phyloP scores from a whole-genome alignment of 1,140 invertebrate genomes.

The Drosophila littoralis region DNA sequence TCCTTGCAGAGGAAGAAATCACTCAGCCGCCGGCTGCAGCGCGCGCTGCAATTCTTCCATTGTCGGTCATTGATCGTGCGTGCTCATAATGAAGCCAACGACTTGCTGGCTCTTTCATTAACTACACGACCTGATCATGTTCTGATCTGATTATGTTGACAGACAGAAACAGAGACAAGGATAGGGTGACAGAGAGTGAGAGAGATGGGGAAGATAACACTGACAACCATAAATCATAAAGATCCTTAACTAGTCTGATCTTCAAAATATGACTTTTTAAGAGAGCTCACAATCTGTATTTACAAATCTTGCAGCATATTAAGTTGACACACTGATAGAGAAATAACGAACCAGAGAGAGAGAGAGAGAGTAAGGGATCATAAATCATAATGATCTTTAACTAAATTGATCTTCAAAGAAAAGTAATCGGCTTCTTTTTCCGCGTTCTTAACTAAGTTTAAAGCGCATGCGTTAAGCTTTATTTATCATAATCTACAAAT shows the following conservation, averaged over 20 bases:
- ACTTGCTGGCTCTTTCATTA: constrained; percentile 58
- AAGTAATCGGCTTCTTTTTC: neutral
- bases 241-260: neutral
- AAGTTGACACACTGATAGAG: neutral
- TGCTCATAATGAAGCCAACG: constrained; percentile 76
- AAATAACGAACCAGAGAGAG: neutral
- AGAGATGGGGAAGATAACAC: neutral
- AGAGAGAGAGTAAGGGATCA: neutral
- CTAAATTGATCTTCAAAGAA: neutral
- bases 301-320: neutral
- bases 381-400: neutral
- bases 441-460: neutral
- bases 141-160: constrained; percentile 19
- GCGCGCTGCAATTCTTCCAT: constrained; percentile 16
- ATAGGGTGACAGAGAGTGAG: neutral
- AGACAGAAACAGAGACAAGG: neutral
- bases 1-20: constrained; percentile 58
- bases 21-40: constrained; percentile 54
- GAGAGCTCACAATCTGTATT: neutral
- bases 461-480: neutral
- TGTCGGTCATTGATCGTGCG: constrained; percentile 72
- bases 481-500: neutral
- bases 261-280: neutral
- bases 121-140: constrained; percentile 6
- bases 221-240: constrained; percentile 1